Conservation (phyloP, 2,797 vertebrate species). For the Cyclopterus lumpus region DNA sequence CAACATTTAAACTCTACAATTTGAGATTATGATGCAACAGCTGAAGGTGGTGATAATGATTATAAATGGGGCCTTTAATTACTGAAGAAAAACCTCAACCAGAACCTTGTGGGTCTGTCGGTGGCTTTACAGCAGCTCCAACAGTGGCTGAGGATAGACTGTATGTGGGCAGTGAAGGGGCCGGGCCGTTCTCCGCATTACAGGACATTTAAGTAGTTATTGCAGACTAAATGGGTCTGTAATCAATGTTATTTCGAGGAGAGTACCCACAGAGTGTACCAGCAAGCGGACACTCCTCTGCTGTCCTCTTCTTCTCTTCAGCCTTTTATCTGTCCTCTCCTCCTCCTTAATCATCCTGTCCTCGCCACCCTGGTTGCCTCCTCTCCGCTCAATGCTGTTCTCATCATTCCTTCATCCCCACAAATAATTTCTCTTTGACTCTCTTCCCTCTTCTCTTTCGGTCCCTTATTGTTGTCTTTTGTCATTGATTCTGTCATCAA, state of each 20-base stretch:
- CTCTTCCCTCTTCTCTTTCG: not conserved
- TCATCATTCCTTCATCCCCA: conserved; percentile 1
- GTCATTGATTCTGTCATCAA: conserved; percentile 3
- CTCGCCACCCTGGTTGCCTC: conserved; percentile 18
- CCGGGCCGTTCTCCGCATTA: conserved; percentile 40
- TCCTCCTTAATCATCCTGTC: conserved; percentile 63
- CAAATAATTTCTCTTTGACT: conserved; percentile 17
- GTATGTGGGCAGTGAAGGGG: conserved; percentile 59
- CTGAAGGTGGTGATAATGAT: too few species aligned
- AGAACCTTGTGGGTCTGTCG: not conserved
- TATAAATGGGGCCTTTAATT: not conserved
- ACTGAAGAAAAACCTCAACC: not conserved
- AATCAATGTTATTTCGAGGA: conserved; percentile 75
- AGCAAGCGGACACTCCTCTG: conserved; percentile 45
- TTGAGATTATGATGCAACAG: too few species aligned
- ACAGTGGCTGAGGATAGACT: conserved; percentile 15
- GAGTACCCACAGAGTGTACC: conserved; percentile 27
- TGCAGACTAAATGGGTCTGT: conserved; percentile 64
- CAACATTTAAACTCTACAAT: too few species aligned
- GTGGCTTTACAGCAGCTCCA: conserved; percentile 13
- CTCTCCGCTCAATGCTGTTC: conserved; percentile 16
- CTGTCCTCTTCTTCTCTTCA: conserved; percentile 36
- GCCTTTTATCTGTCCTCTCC: conserved; percentile 47
- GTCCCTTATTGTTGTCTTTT: conserved; percentile 2
- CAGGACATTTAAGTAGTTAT: conserved; percentile 60